phyloP scores from a whole-genome alignment of 1,140 invertebrate species.

The Drosophila mayri region DNA sequence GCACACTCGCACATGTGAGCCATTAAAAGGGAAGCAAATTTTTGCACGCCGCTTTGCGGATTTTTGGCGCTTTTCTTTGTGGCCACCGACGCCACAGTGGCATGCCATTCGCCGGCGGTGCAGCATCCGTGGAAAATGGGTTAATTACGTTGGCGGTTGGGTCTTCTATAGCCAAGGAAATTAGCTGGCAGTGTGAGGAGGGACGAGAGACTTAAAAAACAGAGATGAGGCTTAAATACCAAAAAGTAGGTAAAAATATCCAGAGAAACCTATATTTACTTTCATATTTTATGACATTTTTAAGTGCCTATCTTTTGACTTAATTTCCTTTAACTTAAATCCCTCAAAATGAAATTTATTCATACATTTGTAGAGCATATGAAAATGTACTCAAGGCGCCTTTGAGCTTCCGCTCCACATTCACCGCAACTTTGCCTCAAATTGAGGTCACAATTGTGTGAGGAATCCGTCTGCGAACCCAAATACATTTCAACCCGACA shows the following conservation, averaged over 20 bases:
- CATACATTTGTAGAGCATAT: constrained; percentile 15
- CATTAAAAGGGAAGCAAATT: constrained; percentile 75
- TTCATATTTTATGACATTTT: constrained; percentile 9
- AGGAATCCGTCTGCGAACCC: constrained; percentile 46
- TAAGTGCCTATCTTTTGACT: constrained; percentile 7
- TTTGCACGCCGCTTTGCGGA: constrained; percentile 60
- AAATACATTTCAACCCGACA: constrained; percentile 60
- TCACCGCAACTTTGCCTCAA: constrained; percentile 25
- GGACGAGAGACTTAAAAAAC: not conserved
- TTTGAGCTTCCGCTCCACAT: constrained; percentile 67
- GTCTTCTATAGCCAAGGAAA: constrained; percentile 22
- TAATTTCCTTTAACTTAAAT: constrained; percentile 3
- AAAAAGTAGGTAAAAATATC: not conserved
- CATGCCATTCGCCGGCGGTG: constrained; percentile 42
- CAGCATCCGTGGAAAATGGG: constrained; percentile 61
- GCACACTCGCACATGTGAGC: constrained; percentile 39
- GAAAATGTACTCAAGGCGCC: constrained; percentile 7
- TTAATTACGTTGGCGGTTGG: constrained; percentile 70
- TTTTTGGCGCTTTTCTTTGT: constrained; percentile 48
- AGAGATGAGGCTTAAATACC: not conserved
- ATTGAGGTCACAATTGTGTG: constrained; percentile 70
- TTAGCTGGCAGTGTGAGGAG: constrained; percentile 1
- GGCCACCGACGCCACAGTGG: constrained; percentile 27
- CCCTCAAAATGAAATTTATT: constrained; percentile 30
- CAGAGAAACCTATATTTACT: not conserved